Conservation (phyloP, 2,797 vertebrate species). For the Nasua narica region DNA sequence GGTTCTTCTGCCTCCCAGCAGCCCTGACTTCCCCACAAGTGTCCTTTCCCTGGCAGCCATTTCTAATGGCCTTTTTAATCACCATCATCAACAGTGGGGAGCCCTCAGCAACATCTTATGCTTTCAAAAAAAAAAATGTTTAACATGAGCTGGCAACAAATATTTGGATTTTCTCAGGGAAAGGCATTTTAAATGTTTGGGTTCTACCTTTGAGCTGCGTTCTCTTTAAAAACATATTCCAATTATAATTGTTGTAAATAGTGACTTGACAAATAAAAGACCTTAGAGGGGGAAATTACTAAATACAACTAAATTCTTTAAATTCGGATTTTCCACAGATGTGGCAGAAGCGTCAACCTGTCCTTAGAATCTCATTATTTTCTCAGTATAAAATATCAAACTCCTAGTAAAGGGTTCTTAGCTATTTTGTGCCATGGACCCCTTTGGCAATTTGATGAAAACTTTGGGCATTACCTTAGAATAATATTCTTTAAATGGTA, state of each 20-base stretch:
- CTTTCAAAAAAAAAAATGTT: not conserved
- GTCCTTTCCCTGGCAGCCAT: not conserved
- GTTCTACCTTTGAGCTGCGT: not conserved
- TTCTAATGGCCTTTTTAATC: constrained; percentile 38
- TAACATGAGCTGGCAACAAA: not conserved
- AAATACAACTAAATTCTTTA: not conserved
- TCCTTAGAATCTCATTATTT: not conserved
- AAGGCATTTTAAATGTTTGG: not conserved
- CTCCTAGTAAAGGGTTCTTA: not conserved
- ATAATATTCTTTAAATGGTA: not conserved
- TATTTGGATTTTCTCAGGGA: constrained; percentile 32
- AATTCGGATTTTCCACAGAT: not conserved
- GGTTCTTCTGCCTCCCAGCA: not conserved
- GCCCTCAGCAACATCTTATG: not conserved
- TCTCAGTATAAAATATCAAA: not conserved
- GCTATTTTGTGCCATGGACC: not conserved
- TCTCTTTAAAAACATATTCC: not conserved
- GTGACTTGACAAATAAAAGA: not conserved
- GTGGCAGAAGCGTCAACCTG: not conserved
- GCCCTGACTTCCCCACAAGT: not conserved
- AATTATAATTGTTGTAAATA: not conserved
- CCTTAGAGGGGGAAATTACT: not conserved
- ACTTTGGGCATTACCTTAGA: not conserved
- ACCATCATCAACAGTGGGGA: not conserved
- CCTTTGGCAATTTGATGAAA: not conserved